Base-by-base conservation (phyloP, 2,113 vertebrate genomes). In the Mirounga angustirostris region DNA sequence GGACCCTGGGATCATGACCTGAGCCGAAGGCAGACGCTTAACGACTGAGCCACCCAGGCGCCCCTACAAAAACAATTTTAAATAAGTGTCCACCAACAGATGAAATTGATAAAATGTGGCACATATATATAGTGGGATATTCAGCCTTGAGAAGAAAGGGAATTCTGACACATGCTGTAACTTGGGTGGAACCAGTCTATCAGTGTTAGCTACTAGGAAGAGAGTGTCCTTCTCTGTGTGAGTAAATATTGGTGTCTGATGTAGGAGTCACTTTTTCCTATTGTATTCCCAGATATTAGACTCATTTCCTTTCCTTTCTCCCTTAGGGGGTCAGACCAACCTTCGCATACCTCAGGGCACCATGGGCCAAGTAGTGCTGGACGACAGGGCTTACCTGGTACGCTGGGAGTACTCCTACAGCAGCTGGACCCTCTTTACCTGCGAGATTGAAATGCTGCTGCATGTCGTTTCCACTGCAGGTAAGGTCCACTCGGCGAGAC, bases 381-480 rank as follows among this genome's bases (percentile, higher is more conserved):
- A 99, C 21, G 99, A 99, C 10, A 99, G 99, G 65, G 99, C 98
- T 52, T 99, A 99, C 73, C 92, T 99, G 97, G 99, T 99, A 11
- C 99, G 99, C 73, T 99, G 99, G 99, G 99, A 99, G 0, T 99
- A 99, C 97, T 99, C 99, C 10, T 99, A 99, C 94, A 99, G 99
- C 98, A 99, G 99, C 97, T 99, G 99, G 99, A 99, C 99, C 5
- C 99, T 99, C 43, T 99, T 99, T 96, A 99, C 99, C 56, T 99
- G 99, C 2, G 99, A 99, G 99, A 99, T 99, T 92, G 99, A 99
- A 98, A 99, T 99, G 99, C 99, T 99, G 93, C 99, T 99, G 21
- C 99, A 99, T 5, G 99, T 99, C 2, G 99, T 99, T 56, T 99
- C 99, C 0, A 99, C 99, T 36, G 99, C 99, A 99, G 99, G 99